A percentile compares a stretch with the other conserved stretches of the same genome.
These are phyloP conservation scores for Zosterops borbonicus DNA, from an alignment of 2,113 vertebrate genomes.

Conservation along the genomic window DNA sequence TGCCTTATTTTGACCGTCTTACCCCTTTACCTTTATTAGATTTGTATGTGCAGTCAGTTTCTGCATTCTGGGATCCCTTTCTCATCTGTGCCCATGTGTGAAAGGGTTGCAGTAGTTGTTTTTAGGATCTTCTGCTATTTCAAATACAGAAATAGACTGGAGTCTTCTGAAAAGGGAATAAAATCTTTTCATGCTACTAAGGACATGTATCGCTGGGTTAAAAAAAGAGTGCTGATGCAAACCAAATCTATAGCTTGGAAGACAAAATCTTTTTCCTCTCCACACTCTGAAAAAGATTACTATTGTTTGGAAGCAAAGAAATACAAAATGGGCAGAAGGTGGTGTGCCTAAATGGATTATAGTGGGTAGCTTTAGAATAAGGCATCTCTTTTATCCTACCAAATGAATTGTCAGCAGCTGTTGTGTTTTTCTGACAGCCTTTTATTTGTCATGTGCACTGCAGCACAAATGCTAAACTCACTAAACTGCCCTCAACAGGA, in stretches of 20 bases:
- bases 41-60: background rate
- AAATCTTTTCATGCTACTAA: background rate
- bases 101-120: background rate
- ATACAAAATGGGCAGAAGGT: background rate
- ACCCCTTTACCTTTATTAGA: background rate
- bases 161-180: background rate
- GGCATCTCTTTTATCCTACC: background rate
- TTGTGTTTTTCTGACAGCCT: background rate
- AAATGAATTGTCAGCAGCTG: background rate
- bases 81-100: background rate
- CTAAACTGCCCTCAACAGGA: background rate
- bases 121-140: background rate
- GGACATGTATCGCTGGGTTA: background rate
- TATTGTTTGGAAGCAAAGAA: background rate
- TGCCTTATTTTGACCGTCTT: background rate
- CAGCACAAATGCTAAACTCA: background rate
- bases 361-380: background rate
- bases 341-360: background rate
- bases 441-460: background rate
- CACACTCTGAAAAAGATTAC: background rate
- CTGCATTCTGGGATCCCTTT: background rate
- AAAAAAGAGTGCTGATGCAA: background rate
- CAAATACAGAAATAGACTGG: background rate
- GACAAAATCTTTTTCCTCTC: background rate
- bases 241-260: background rate